These are phyloP conservation scores for Phenacoccus solenopsis DNA, from an alignment of 1,140 invertebrate genomes.

Conservation along the genomic window DNA sequence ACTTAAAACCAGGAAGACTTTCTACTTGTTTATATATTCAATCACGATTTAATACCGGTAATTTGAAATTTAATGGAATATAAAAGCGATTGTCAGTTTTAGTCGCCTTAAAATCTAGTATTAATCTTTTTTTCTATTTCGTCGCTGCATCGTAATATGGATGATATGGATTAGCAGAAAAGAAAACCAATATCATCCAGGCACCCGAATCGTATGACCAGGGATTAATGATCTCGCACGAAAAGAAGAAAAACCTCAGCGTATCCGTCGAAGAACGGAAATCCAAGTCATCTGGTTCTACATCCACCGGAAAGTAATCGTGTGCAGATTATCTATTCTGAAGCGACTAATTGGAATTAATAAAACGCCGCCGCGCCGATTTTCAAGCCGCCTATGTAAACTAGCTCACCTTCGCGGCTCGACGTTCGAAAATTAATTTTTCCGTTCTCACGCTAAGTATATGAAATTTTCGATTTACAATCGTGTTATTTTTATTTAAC, in stretches of 20 bases:
- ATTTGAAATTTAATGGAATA: constrained; percentile 3
- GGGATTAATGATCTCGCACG: neutral
- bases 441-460: neutral
- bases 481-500: no score
- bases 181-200: no score
- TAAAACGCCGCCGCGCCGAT: neutral
- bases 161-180: no score
- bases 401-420: neutral
- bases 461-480: neutral
- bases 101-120: neutral
- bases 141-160: no score
- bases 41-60: neutral
- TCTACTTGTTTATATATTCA: neutral
- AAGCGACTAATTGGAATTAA: neutral
- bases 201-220: neutral
- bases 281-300: neutral
- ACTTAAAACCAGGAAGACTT: neutral
- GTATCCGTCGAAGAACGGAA: neutral
- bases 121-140: neutral
- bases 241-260: neutral
- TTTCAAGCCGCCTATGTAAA: no score
- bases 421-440: neutral
- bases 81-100: neutral
- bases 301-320: neutral
- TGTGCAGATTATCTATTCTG: neutral